Evolutionary conservation across 2,888 invertebrate genomes (phyloP).

Genomic region (Poecilobothrus nobilitatus): DNA sequence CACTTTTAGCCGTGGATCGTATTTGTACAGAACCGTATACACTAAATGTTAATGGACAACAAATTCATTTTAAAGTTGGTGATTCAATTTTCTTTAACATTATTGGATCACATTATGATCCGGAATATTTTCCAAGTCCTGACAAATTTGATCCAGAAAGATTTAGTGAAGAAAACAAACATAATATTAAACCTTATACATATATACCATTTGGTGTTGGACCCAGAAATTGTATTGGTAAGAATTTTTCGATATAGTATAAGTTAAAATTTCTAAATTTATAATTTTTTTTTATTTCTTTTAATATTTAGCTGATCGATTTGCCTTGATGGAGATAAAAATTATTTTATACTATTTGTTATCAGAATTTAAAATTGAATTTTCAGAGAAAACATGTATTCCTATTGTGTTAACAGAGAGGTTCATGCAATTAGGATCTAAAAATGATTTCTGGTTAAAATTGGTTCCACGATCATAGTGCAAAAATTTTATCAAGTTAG

Average conservation of each 20-base stretch:
- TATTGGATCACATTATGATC: conserved; percentile 44
- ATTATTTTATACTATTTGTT: conserved; percentile 21
- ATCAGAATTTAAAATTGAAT: conserved; percentile 20
- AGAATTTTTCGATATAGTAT: conserved; percentile 18
- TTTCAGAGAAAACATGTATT: conserved; percentile 18
- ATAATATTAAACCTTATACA: conserved; percentile 39
- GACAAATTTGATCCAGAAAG: conserved; percentile 48
- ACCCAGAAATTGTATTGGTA: conserved; percentile 41
- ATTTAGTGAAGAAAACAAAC: conserved; percentile 49
- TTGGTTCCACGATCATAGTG: conserved; percentile 26
- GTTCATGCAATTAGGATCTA: conserved; percentile 12
- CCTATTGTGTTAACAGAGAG: conserved; percentile 15
- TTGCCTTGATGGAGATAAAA: conserved; percentile 24
- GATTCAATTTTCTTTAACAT: conserved; percentile 34
- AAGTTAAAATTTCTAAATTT: background rate
- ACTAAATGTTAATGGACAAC: conserved; percentile 28
- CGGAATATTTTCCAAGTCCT: conserved; percentile 45
- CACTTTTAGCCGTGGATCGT: conserved; percentile 45
- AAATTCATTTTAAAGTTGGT: conserved; percentile 25
- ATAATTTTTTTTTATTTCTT: background rate
- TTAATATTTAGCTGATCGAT: conserved; percentile 19
- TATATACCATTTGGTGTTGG: conserved; percentile 51
- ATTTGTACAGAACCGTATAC: conserved; percentile 48
- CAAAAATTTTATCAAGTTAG: conserved; percentile 48
- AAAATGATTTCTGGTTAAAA: conserved; percentile 20